Evolutionary conservation across 2,113 vertebrate genomes (phyloP), one percentile per base, ranked within the genome.

Genomic region (Tricholaema leucomelas): DNA sequence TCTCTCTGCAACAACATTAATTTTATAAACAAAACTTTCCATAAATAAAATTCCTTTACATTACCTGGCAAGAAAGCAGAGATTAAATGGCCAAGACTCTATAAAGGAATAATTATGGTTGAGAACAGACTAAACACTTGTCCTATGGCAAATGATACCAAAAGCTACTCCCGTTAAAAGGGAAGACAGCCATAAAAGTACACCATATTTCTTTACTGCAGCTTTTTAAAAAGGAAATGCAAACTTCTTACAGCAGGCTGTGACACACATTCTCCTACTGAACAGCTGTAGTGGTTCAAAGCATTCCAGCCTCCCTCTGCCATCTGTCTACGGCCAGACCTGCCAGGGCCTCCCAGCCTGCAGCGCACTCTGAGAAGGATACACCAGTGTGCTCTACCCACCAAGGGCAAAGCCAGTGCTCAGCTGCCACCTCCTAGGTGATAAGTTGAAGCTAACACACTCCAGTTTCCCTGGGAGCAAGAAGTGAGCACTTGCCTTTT

Each of bases 351-450:
- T 31, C 54, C 63, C 85, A 69, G 70, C 44, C 40, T 9, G 0
- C 7, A 2, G 33, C 42, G 5, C 2, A 0, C 54, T 23, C 21
- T 1, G 0, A 28, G 9, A 66, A 12, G 25, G 70, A 66, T 14
- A 7, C 44, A 9, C 17, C 35, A 9, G 7, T 0, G 10, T 16
- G 1, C 24, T 23, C 11, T 0, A 16, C 23, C 18, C 76, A 6
- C 8, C 35, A 4, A 6, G 30, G 71, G 52, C 44, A 79, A 23
- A 33, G 61, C 4, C 6, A 6, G 35, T 3, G 50, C 50, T 38
- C 78, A 54, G 70, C 38, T 60, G 50, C 27, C 27, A 5, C 21
- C 18, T 23, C 25, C 11, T 11, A 5, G 13, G 3, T 2, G 6
- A 8, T 2, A 16, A 24, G 9, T 5, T 40, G 10, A 54, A 42